A percentile compares a stretch with the other conserved stretches of the same genome.
Evolutionary conservation across 2,113 vertebrate genomes (phyloP).

Genomic region (Galeopterus variegatus): DNA sequence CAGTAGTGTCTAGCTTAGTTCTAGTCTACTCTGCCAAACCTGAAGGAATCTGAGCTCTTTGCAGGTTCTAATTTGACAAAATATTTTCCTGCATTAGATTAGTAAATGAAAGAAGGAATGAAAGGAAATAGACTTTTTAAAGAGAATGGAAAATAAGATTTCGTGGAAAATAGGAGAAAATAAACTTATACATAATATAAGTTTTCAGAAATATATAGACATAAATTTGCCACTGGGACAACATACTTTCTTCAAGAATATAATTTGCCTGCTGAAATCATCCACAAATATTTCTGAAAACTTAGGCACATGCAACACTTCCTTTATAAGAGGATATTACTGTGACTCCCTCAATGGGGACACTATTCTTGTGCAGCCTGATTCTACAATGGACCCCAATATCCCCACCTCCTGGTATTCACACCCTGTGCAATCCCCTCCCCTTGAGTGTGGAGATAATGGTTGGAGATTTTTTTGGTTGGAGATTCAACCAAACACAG

Average conservation of each 20-base stretch:
- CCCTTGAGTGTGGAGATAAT: background rate
- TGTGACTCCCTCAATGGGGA: background rate
- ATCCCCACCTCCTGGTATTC: background rate
- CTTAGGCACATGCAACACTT: background rate
- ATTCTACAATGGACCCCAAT: background rate
- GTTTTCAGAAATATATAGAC: background rate
- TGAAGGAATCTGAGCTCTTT: background rate
- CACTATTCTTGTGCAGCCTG: background rate
- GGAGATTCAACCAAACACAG: background rate
- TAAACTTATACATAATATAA: background rate
- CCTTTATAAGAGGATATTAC: background rate
- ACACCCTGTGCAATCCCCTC: background rate
- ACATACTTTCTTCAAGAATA: conserved; percentile 6
- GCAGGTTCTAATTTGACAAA: background rate
- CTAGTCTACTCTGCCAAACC: background rate
- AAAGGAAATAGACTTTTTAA: background rate
- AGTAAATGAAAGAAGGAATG: background rate
- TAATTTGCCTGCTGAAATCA: background rate
- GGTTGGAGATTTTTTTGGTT: no score
- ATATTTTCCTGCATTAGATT: background rate
- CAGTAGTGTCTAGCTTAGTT: background rate
- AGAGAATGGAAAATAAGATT: conserved; percentile 47
- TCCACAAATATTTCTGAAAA: conserved; percentile 44
- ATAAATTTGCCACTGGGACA: background rate
- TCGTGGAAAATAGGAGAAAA: conserved; percentile 38